Conservation (phyloP, 2,113 vertebrate genomes). For the Podocnemis expansa region DNA sequence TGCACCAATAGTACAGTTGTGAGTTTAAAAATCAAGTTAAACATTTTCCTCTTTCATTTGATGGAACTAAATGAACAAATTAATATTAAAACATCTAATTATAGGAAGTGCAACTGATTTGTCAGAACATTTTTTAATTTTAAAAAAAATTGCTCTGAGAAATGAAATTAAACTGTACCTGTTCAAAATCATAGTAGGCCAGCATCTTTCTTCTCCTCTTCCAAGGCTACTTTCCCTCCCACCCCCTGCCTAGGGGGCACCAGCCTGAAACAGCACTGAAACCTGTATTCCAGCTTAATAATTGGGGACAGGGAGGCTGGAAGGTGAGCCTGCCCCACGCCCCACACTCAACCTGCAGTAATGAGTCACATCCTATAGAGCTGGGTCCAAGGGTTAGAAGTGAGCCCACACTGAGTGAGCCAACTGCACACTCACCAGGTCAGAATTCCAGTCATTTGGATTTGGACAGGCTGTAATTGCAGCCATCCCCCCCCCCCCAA, state of each 20-base stretch:
- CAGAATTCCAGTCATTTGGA: not conserved
- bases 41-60: not conserved
- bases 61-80: not conserved
- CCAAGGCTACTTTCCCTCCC: not conserved
- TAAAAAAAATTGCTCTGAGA: not conserved
- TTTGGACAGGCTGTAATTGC: not conserved
- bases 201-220: not conserved
- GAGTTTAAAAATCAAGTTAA: not conserved
- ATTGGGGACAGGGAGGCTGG: not conserved
- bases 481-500: not conserved
- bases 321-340: not conserved
- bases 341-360: not conserved
- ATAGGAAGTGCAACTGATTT: not conserved
- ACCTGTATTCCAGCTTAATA: not conserved
- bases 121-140: too few species aligned
- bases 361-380: not conserved
- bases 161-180: not conserved
- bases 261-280: not conserved
- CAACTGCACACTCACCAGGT: not conserved
- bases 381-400: not conserved
- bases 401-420: not conserved
- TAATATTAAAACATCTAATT: not conserved
- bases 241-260: not conserved
- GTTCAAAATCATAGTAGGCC: not conserved
- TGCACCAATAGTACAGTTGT: not conserved